phyloP scores from a whole-genome alignment of 2,888 invertebrate species.

The Ophion ellenae region DNA sequence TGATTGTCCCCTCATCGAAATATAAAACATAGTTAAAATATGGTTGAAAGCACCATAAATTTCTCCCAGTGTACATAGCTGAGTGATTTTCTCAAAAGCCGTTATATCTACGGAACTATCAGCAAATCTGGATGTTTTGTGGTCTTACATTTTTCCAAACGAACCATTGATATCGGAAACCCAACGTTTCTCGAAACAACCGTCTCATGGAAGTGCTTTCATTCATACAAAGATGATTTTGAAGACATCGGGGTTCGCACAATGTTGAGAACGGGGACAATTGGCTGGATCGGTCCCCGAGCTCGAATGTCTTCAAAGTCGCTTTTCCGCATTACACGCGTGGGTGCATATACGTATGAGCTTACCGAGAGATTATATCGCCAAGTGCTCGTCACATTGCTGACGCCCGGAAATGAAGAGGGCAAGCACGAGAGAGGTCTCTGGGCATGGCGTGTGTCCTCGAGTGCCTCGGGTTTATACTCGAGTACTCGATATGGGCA shows the following conservation, averaged over 20 bases:
- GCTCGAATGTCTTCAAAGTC: background rate
- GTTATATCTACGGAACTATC: too few relatives aligned
- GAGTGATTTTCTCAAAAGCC: too few relatives aligned
- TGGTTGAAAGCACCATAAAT: too few relatives aligned
- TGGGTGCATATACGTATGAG: constrained; percentile 29
- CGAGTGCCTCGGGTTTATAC: constrained; percentile 49
- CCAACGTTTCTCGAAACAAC: background rate
- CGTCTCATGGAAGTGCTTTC: too few relatives aligned
- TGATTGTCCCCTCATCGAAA: too few relatives aligned
- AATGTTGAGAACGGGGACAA: background rate
- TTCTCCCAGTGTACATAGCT: too few relatives aligned
- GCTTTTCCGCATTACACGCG: background rate
- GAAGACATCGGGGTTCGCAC: background rate
- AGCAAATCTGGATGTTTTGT: too few relatives aligned
- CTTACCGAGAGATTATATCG: constrained; percentile 58
- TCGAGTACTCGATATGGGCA: constrained; percentile 48
- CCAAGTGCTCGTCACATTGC: constrained; percentile 64
- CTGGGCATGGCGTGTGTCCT: constrained; percentile 53
- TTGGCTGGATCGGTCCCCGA: background rate
- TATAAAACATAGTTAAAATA: too few relatives aligned
- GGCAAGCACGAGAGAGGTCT: constrained; percentile 56
- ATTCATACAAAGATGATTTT: background rate
- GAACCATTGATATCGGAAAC: background rate
- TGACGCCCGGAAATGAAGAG: constrained; percentile 67
- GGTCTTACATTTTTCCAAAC: background rate